Base-by-base conservation (phyloP, 2,113 vertebrate genomes). In the Lepus europaeus region DNA sequence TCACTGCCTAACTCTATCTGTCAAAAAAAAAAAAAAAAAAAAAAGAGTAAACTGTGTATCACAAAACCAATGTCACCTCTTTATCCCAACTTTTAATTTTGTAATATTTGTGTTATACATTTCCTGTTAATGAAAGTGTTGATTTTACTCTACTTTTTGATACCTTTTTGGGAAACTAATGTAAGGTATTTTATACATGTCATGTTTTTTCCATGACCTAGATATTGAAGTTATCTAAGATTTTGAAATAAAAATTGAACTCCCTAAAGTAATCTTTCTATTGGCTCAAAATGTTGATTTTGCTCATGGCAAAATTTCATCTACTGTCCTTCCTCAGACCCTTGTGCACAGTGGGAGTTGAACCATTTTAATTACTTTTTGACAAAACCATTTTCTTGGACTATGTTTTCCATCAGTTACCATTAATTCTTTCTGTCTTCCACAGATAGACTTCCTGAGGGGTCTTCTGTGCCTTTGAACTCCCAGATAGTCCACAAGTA, bases 131-230 rank as follows among this genome's bases (percentile, higher is more conserved):
- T 97, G 99, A 99, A 99, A 99, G 99, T 99, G 99, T 99, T 99
- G 99, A 99, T 99, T 99, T 99, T 99, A 99, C 99, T 99, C 99
- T 99, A 99, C 99, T 99, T 99, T 99, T 99, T 99, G 99, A 99
- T 99, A 99, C 99, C 99, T 99, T 99, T 98, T 99, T 99, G 99
- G 99, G 99, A 99, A 99, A 99, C 99, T 99, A 99, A 99, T 99
- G 99, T 99, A 99, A 99, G 99, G 99, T 99, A 99, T 99, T 99
- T 99, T 99, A 99, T 99, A 99, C 99, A 99, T 99, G 99, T 99
- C 99, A 99, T 99, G 99, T 99, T 98, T 98, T 97, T 98, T 99
- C 98, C 99, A 99, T 98, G 98, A 99, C 98, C 98, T 99, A 98
- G 98, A 98, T 98, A 99, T 99, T 99, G 98, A 98, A 99, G 98